Percentiles rank a stretch among this genome's conserved stretches.
Conservation (phyloP, 2,113 vertebrate species). For the human (Homo sapiens) region DNA sequence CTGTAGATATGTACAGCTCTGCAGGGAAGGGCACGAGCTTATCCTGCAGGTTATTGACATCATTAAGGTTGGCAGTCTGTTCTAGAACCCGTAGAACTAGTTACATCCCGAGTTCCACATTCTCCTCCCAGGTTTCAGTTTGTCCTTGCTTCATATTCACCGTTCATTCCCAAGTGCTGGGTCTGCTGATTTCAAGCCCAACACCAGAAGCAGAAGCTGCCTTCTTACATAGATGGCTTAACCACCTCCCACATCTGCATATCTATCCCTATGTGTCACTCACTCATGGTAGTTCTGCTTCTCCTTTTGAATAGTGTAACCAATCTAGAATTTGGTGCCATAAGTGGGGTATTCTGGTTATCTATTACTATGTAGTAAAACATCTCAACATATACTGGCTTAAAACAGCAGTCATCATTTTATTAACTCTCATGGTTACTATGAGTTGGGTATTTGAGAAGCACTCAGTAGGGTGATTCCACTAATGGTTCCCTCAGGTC, state of each 20-base stretch:
- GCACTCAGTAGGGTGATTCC: too few relatives aligned
- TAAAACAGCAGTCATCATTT: too few relatives aligned
- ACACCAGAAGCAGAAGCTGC: background rate
- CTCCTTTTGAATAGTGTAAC: too few relatives aligned
- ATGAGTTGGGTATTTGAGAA: too few relatives aligned
- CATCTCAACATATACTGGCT: background rate
- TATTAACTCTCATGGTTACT: too few relatives aligned
- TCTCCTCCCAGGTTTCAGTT: background rate
- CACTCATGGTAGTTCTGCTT: background rate
- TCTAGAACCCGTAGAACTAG: background rate
- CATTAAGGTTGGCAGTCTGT: background rate
- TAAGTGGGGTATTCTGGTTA: background rate
- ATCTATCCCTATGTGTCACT: too few relatives aligned
- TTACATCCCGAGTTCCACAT: background rate
- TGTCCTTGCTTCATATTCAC: background rate
- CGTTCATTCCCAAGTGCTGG: background rate
- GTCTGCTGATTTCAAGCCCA: background rate
- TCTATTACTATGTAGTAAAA: background rate
- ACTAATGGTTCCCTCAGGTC: too few relatives aligned
- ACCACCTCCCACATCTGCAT: too few relatives aligned
- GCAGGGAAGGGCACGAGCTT: background rate
- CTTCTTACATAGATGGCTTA: background rate
- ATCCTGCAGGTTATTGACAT: background rate
- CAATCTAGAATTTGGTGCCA: background rate
- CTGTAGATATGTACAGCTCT: background rate